Percentiles rank a stretch among this genome's conserved stretches.
Conservation (phyloP, 1,140 invertebrate species). For the Lepidurus apus region DNA sequence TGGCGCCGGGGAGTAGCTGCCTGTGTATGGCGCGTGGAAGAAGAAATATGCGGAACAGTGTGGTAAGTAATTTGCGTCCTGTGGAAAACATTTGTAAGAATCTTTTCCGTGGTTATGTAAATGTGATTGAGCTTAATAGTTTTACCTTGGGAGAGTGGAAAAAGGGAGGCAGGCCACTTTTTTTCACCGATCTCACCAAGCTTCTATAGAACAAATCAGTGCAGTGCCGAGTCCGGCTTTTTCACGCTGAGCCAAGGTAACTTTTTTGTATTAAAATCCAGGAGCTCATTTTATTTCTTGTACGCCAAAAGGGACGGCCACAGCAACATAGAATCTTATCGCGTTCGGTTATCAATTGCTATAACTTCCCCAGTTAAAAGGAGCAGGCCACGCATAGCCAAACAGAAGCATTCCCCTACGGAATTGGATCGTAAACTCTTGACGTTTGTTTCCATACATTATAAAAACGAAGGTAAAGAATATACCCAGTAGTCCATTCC, state of each 20-base stretch:
- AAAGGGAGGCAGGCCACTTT: not conserved
- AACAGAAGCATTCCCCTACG: not conserved
- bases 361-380: not conserved
- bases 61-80: constrained; percentile 15
- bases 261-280: not conserved
- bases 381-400: not conserved
- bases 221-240: not conserved
- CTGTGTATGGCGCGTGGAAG: constrained; percentile 12
- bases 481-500: not conserved
- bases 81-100: constrained; percentile 8
- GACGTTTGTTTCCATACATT: not conserved
- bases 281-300: not conserved
- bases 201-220: not conserved
- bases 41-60: constrained; percentile 12
- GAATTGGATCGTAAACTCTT: not conserved
- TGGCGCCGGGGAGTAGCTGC: not conserved
- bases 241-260: not conserved
- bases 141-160: not conserved
- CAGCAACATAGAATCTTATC: not conserved
- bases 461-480: not conserved
- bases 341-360: not conserved
- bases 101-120: constrained; percentile 18
- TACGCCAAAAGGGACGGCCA: not conserved
- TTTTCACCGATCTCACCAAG: not conserved
- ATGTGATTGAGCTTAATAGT: constrained; percentile 22